A percentile compares a stretch with the other conserved stretches of the same genome.
Evolutionary conservation across 2,888 invertebrate species (phyloP).

Genomic region (Anthrax anthrax): DNA sequence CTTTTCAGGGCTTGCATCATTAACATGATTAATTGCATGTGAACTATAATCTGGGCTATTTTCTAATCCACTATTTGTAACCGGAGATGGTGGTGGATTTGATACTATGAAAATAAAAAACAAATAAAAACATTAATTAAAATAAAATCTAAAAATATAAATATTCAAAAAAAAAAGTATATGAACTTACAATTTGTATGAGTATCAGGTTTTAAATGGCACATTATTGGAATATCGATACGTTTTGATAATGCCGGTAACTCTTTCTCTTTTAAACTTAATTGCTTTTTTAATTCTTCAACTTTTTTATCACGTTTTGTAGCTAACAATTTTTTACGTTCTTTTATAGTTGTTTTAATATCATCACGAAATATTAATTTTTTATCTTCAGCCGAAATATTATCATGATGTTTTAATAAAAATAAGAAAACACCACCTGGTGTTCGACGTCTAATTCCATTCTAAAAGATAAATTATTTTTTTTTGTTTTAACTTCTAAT

Average conservation of each 20-base stretch:
- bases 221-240: constrained; percentile 20
- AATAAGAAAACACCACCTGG: constrained; percentile 77
- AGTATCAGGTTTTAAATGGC: constrained; percentile 20
- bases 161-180: not conserved
- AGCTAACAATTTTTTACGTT: constrained; percentile 40
- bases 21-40: constrained; percentile 31
- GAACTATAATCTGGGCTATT: constrained; percentile 50
- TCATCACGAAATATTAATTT: constrained; percentile 55
- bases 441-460: constrained; percentile 65
- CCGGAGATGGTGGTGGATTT: constrained; percentile 72
- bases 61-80: constrained; percentile 51
- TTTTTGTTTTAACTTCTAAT: no score
- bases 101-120: constrained; percentile 22
- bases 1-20: constrained; percentile 21
- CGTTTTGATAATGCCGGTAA: constrained; percentile 23
- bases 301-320: constrained; percentile 48
- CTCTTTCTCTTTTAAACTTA: constrained; percentile 33
- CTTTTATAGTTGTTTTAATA: constrained; percentile 40
- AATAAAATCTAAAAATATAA: no score
- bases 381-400: constrained; percentile 49
- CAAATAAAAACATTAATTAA: not conserved
- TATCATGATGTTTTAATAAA: constrained; percentile 57
- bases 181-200: constrained; percentile 18
- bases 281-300: constrained; percentile 48
- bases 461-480: constrained; percentile 28